Conservation (phyloP, 2,888 invertebrate genomes). For the Phymatocera aterrima region DNA sequence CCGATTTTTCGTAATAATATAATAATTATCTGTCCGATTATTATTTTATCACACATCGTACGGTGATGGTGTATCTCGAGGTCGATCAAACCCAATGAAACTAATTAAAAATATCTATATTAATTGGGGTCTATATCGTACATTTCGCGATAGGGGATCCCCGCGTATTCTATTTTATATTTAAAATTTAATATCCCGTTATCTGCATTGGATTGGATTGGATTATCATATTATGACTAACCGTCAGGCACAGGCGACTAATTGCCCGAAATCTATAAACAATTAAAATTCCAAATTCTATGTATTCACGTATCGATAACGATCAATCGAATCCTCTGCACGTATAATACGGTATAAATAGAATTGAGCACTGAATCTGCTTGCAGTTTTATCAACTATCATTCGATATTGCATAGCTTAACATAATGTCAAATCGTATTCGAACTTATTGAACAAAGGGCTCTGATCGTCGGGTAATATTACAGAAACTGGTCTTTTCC, state of each 20-base stretch:
- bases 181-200: too few relatives aligned
- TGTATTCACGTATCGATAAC: neutral
- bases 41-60: too few relatives aligned
- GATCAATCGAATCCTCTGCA: too few relatives aligned
- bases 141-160: neutral
- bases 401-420: neutral
- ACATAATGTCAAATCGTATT: neutral
- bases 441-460: neutral
- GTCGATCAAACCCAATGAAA: neutral
- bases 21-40: too few relatives aligned
- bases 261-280: neutral
- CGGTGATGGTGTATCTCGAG: too few relatives aligned
- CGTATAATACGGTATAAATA: too few relatives aligned
- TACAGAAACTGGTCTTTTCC: constrained; percentile 82
- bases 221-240: neutral
- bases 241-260: neutral
- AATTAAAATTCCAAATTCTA: too few relatives aligned
- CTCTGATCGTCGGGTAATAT: constrained; percentile 41
- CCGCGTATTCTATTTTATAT: too few relatives aligned
- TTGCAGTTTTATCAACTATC: too few relatives aligned
- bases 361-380: too few relatives aligned
- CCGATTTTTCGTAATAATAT: too few relatives aligned
- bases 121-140: neutral
- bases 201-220: neutral
- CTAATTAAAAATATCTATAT: neutral